These are phyloP conservation scores for Seriola aureovittata DNA, from an alignment of 2,113 vertebrate species.

Conservation along the genomic window DNA sequence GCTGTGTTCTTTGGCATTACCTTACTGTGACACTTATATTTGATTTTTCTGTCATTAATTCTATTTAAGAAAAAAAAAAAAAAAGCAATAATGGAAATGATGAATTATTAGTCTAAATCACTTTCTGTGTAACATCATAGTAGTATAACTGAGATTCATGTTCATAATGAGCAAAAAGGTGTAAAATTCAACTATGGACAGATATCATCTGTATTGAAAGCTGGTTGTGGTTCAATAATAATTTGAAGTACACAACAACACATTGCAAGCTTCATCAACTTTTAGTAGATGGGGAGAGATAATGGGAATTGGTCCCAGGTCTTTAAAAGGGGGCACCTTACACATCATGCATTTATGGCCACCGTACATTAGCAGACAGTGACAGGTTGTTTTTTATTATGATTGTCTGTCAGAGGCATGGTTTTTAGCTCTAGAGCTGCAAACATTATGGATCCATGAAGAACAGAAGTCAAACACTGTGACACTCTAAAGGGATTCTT, in stretches of 20 bases:
- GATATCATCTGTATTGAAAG: neutral
- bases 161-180: constrained; percentile 4
- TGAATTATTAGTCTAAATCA: neutral
- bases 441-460: neutral
- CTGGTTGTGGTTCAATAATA: constrained; percentile 5
- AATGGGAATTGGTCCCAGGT: constrained; percentile 29
- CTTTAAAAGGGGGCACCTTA: constrained; percentile 47
- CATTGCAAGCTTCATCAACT: constrained; percentile 30
- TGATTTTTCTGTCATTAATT: neutral
- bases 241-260: constrained; percentile 36
- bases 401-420: neutral
- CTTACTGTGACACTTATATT: neutral
- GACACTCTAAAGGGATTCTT: neutral
- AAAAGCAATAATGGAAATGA: neutral
- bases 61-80: neutral
- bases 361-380: constrained; percentile 22
- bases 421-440: neutral
- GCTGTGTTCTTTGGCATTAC: neutral
- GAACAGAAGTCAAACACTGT: neutral
- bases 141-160: neutral
- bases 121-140: neutral
- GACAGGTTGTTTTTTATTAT: constrained; percentile 27
- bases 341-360: constrained; percentile 38
- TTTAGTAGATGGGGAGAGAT: constrained; percentile 47
- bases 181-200: constrained; percentile 5